Percentiles rank a stretch among this genome's conserved stretches.
Evolutionary conservation across 2,113 vertebrate genomes (phyloP).

Genomic region (Callaeas wilsoni): DNA sequence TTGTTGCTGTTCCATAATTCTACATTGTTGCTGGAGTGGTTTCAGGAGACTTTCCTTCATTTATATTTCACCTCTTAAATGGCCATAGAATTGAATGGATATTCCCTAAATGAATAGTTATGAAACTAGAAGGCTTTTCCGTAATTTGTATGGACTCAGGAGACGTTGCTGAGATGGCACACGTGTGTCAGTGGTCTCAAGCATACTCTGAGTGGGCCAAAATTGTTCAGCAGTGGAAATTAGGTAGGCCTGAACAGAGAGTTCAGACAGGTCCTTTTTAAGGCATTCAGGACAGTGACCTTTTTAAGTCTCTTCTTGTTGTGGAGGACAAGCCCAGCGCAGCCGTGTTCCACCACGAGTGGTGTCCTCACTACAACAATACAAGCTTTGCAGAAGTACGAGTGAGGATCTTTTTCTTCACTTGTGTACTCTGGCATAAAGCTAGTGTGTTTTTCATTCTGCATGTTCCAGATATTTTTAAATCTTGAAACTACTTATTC

Average conservation of each 20-base stretch:
- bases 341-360: fast-evolving
- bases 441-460: background rate
- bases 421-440: background rate
- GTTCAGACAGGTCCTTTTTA: background rate
- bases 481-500: background rate
- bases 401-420: background rate
- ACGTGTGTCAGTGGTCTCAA: background rate
- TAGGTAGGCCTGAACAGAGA: background rate
- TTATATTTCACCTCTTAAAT: background rate
- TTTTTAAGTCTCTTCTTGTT: background rate
- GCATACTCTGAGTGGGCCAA: background rate
- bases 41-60: background rate
- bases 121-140: background rate
- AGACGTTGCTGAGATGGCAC: background rate
- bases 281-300: background rate
- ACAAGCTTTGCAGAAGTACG: background rate
- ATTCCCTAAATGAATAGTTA: background rate
- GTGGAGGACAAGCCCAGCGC: background rate
- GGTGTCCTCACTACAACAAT: background rate
- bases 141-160: background rate
- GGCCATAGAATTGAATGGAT: background rate
- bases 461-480: background rate
- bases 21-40: background rate
- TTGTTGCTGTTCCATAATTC: background rate
- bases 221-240: background rate